Evolutionary conservation across 2,797 vertebrate genomes (phyloP).

Genomic region (Anguilla anguilla): DNA sequence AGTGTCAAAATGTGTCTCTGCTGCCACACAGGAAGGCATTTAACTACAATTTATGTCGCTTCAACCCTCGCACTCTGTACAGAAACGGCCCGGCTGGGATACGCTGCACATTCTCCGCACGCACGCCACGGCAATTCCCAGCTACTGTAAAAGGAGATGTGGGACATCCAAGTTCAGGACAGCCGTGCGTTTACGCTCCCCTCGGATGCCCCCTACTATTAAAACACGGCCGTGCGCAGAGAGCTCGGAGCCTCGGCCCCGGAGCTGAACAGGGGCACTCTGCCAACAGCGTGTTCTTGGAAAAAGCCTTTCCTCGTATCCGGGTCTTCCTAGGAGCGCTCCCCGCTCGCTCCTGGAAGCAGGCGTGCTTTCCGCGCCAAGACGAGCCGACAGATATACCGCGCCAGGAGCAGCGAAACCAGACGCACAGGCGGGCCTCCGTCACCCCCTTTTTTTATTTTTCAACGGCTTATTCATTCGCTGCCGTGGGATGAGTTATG

Average conservation of each 20-base stretch:
- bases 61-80: neutral
- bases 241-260: neutral
- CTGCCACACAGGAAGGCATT: neutral
- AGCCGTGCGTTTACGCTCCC: neutral
- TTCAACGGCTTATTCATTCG: conserved; percentile 14
- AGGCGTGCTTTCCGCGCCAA: neutral
- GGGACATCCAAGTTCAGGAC: neutral
- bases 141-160: neutral
- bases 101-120: neutral
- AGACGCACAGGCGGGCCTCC: neutral
- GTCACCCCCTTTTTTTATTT: neutral
- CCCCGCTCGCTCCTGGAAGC: neutral
- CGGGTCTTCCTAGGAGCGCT: neutral
- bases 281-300: conserved; percentile 10
- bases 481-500: conserved; percentile 4
- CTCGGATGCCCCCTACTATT: neutral
- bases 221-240: neutral
- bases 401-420: conserved; percentile 22
- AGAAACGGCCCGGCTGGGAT: neutral
- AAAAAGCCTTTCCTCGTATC: conserved; percentile 8
- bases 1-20: no score
- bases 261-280: neutral
- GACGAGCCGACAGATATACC: neutral
- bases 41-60: neutral
- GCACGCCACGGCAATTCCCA: neutral